phyloP scores from a whole-genome alignment of 2,888 invertebrate genomes.

The Parnassius apollo region DNA sequence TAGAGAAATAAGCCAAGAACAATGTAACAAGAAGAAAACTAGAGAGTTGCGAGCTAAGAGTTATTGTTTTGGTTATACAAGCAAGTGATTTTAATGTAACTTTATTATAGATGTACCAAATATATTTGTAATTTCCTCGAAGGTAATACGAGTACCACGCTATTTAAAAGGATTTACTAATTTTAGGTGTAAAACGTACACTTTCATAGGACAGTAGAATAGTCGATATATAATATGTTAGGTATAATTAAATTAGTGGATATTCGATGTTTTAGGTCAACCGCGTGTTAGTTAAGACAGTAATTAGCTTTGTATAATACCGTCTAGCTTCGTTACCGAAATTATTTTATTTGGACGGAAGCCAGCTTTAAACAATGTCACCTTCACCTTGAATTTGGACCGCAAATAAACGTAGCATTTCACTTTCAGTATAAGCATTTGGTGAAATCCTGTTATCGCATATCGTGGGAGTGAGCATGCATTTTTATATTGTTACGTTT shows the following conservation, averaged over 20 bases:
- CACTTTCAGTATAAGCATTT: conserved; percentile 41
- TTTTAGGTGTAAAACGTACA: too few species aligned
- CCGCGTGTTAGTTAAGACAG: conserved; percentile 17
- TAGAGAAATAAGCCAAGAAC: conserved; percentile 8
- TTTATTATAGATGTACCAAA: too few species aligned
- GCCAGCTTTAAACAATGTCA: conserved; percentile 57
- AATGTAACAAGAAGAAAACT: neutral
- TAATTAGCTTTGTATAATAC: conserved; percentile 29
- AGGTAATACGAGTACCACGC: too few species aligned
- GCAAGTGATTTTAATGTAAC: too few species aligned
- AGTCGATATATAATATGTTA: too few species aligned
- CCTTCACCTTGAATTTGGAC: conserved; percentile 60
- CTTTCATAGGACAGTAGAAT: too few species aligned
- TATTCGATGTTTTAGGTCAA: too few species aligned
- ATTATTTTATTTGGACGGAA: conserved; percentile 46
- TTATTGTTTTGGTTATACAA: too few species aligned
- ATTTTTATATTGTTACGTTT: neutral
- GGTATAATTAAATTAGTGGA: too few species aligned
- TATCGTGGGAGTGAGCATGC: neutral
- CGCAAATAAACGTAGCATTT: conserved; percentile 59
- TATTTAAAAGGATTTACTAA: too few species aligned
- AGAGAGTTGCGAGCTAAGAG: too few species aligned
- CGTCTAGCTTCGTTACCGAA: conserved; percentile 30
- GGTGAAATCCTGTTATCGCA: conserved; percentile 31
- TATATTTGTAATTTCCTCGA: too few species aligned